Evolutionary conservation across 2,797 vertebrate genomes (phyloP), one percentile per base, ranked within the genome.

Genomic region (Loris lydekkerianus): DNA sequence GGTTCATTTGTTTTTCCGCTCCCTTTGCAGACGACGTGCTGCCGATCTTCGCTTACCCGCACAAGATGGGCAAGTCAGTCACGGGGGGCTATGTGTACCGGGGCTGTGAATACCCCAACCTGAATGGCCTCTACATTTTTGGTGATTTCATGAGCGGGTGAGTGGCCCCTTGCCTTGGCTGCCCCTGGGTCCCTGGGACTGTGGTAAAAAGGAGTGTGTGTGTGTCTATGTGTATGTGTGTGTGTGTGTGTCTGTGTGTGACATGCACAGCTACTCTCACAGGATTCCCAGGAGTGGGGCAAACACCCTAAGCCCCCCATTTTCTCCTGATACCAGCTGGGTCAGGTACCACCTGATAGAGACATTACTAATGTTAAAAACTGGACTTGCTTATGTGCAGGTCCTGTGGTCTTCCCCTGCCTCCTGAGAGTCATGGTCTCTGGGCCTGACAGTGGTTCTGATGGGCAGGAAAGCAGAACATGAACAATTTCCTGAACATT

Each of bases 121-220:
- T 99, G 92, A 99, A 99, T 0, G 99, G 99, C 91, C 98, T 99
- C 96, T 99, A 99, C 98, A 99, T 99, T 98, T 99, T 99, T 92
- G 99, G 99, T 95, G 99, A 99, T 98, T 99, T 99, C 98, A 99
- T 99, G 99, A 99, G 99, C 5, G 99, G 99, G 99, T 99, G 98
- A 98, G 99, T 98, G 78, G 56, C 37, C 67, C 23, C 9, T 1
- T 6, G 17, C 61, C 40, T 13, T 6, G 14, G 5, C 25, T 0
- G 37, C 56, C 4, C 0, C 37, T 14, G 63, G 60, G 31, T 49
- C 14, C 80, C 23, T 53, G 43, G 25, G 75, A 40, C 4, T 73
- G 15, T 53, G 29, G 8, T 89, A 13, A 34, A n/a, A 72, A 27
- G 43, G 8, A 4, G 27, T 3, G 7, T 15, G 65, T 2, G 43